Evolutionary conservation across 2,113 vertebrate genomes (phyloP), one percentile per base, ranked within the genome.

Genomic region (Camelus bactrianus): DNA sequence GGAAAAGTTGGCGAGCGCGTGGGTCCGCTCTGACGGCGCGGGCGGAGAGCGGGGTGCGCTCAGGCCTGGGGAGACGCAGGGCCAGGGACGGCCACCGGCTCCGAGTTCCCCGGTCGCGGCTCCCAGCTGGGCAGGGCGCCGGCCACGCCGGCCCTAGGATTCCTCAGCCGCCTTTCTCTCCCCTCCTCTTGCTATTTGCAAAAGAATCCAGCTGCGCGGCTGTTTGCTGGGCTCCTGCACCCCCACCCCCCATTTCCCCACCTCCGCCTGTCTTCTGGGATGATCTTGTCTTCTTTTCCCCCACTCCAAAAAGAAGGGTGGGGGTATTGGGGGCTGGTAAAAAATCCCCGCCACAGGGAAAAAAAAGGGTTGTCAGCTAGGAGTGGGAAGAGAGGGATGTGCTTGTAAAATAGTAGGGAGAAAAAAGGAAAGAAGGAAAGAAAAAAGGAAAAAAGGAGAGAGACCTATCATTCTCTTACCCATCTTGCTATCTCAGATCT

Each of bases 1-100:
- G 96, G 97, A 97, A 97, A 97, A 97, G 97, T 97, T 98, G 96
- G 95, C 89, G 93, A 97, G 95, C 97, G 97, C 97, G 97, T 97
- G 97, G 97, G 96, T 97, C 97, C 95, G 94, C 82, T 86, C 93
- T 88, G 89, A 90, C 64, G 86, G 89, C 87, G 89, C 91, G 64
- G 96, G 94, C 91, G 70, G 92, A 76, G 96, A 73, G 92, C 87
- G 79, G 92, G 93, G 95, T 58, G 98, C 96, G 96, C 96, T 76
- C 16, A 0, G 97, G 79, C 10, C 84, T 75, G 69, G 88, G 94
- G 95, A 91, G 80, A 92, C 9, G 38, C 54, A 5, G 60, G 90
- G 38, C 62, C 28, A 54, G 38, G 67, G 85, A 56, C 60, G 77
- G 92, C 93, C 56, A 80, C 67, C 0, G n/a, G 81, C 86, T n/a